These are phyloP conservation scores for Characodon lateralis DNA, from an alignment of 2,797 vertebrate species.

Conservation along the genomic window DNA sequence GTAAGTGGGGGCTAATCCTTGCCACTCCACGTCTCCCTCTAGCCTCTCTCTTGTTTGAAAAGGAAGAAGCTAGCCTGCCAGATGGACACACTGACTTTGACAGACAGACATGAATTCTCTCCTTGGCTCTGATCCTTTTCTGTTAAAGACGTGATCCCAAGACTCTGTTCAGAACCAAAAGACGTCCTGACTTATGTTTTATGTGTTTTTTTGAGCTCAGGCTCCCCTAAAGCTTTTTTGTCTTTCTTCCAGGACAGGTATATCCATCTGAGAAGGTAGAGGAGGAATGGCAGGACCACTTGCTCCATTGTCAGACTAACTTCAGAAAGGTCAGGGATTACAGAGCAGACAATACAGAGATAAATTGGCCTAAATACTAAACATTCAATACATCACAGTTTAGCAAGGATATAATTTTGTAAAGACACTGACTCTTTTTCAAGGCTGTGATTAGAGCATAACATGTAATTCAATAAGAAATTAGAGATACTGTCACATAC, in stretches of 20 bases:
- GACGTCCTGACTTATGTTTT: slow-evolving; percentile 48
- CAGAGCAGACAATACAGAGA: slow-evolving; percentile 22
- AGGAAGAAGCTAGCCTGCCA: slow-evolving; percentile 9
- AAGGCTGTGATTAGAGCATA: slow-evolving; percentile 27
- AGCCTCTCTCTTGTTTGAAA: slow-evolving; percentile 43
- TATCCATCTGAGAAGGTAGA: slow-evolving; percentile 40
- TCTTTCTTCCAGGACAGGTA: slow-evolving; percentile 44
- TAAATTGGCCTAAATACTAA: slow-evolving; percentile 18
- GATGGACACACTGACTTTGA: slow-evolving; percentile 45
- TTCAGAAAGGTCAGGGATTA: slow-evolving; percentile 33
- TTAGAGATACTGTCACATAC: slow-evolving; percentile 30
- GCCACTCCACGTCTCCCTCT: slow-evolving; percentile 33
- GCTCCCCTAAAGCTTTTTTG: slow-evolving; percentile 19
- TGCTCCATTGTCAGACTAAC: slow-evolving; percentile 27
- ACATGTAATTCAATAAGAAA: slow-evolving; percentile 41
- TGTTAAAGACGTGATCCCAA: slow-evolving; percentile 21
- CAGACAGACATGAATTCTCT: slow-evolving; percentile 49
- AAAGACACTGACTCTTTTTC: slow-evolving; percentile 21
- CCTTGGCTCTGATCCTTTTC: slow-evolving; percentile 60
- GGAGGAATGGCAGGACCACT: slow-evolving; percentile 18
- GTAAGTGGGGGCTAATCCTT: slow-evolving; percentile 42
- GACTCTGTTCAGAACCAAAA: slow-evolving; percentile 43
- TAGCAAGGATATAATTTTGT: slow-evolving; percentile 4
- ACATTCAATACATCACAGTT: slow-evolving; percentile 33
- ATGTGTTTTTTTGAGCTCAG: not conserved